Percentiles rank a stretch among this genome's conserved stretches.
These are phyloP conservation scores for Drosophila carrolli DNA, from an alignment of 1,140 invertebrate species.

Conservation along the genomic window DNA sequence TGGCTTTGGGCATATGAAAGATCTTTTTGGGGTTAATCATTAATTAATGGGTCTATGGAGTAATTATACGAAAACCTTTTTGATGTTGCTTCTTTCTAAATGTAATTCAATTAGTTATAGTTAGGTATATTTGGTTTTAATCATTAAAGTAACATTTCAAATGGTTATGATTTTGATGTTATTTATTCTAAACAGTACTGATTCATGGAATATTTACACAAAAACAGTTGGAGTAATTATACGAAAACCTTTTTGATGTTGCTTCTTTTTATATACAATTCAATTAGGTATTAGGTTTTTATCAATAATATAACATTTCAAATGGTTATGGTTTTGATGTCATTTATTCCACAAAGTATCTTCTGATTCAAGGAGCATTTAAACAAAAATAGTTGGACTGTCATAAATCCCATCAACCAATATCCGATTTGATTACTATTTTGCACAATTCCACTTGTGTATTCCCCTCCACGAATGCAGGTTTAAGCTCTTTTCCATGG, in stretches of 20 bases:
- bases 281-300: too few species aligned
- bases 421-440: not conserved
- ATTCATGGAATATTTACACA: too few species aligned
- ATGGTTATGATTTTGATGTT: not conserved
- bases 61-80: not conserved
- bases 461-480: not conserved
- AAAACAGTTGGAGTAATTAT: not conserved
- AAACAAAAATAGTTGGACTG: not conserved
- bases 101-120: too few species aligned
- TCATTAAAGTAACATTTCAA: too few species aligned
- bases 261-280: not conserved
- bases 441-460: not conserved
- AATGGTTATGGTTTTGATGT: not conserved
- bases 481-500: conserved; percentile 30
- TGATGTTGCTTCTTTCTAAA: not conserved
- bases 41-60: conserved; percentile 14
- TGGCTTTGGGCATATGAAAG: not conserved
- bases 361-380: too few species aligned
- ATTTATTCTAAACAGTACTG: not conserved
- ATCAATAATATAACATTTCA: too few species aligned
- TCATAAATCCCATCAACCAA: not conserved
- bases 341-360: not conserved
- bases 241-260: not conserved
- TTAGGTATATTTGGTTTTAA: too few species aligned
- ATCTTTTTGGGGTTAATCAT: conserved; percentile 3